Percentiles rank a stretch among this genome's conserved stretches.
Conservation (phyloP, 2,113 vertebrate genomes). For the Corythornis vintsioides region DNA sequence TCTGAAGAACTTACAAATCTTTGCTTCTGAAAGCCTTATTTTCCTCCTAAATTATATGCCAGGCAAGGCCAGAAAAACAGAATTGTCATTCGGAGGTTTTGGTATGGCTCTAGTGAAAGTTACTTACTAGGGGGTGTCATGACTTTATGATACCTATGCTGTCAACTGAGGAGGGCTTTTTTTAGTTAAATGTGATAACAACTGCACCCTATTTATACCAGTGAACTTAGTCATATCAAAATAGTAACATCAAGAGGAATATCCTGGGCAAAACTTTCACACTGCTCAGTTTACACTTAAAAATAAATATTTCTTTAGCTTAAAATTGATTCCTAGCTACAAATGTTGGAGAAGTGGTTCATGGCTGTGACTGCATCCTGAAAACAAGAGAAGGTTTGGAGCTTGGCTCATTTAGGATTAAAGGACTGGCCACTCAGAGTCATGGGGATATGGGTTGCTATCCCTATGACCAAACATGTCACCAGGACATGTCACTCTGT, state of each 20-base stretch:
- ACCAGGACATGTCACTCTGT: not conserved
- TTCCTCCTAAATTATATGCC: not conserved
- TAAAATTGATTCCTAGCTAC: not conserved
- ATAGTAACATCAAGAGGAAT: constrained; percentile 65
- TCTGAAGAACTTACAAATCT: constrained; percentile 22
- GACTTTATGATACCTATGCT: constrained; percentile 44
- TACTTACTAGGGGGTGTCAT: constrained; percentile 7
- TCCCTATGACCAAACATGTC: not conserved
- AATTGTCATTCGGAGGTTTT: constrained; percentile 1
- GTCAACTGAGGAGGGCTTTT: constrained; percentile 51
- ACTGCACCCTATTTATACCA: constrained; percentile 77
- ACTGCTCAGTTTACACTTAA: constrained; percentile 43
- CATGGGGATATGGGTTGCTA: not conserved
- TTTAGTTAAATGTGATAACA: constrained; percentile 61
- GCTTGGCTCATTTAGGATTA: not conserved
- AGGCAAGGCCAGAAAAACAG: not conserved
- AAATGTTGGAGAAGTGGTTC: not conserved
- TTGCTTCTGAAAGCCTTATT: not conserved
- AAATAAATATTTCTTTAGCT: constrained; percentile 72
- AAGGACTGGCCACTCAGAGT: not conserved
- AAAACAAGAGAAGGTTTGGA: not conserved
- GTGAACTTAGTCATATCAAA: constrained; percentile 62
- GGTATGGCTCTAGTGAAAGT: not conserved
- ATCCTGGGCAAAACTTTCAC: constrained; percentile 37
- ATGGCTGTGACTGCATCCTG: not conserved